Evolutionary conservation across 2,113 vertebrate species (phyloP), one percentile per base, ranked within the genome.

Genomic region (Chaetodon trifascialis): DNA sequence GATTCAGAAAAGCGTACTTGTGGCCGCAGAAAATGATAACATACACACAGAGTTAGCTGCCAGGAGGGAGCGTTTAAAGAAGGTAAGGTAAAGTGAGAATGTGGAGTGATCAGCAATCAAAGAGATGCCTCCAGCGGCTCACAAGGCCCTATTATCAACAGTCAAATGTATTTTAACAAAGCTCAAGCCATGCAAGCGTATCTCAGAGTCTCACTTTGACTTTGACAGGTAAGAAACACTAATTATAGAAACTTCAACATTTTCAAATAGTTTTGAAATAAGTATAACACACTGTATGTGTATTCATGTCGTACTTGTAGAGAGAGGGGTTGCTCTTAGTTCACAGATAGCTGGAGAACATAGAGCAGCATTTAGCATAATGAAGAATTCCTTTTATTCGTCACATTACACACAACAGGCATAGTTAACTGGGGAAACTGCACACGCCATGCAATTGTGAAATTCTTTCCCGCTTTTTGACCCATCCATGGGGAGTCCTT

Each of bases 21-120:
- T 54, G 49, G 25, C 64, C 71, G 67, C 47, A 47, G 10, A 70
- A 47, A 36, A 30, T 66, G 4, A 78, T 25, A 38, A 55, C 19
- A 76, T 23, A 40, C 38, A 58, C 11, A 73, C 79, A 75, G 19
- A 72, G n/a, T 55, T 17, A 77, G 65, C 5, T 34, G 38, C 52
- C 17, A 47, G 15, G 49, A 46, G 15, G 51, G 42, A 71, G 46
- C 21, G 5, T 34, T 54, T 23, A 46, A 25, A 23, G 12, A 51
- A 54, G 23, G 64, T 25, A 52, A 64, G 3, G 23, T 49, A 56
- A 74, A 49, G 21, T 52, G 15, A 44, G 10, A 47, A 47, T 46
- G 16, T 6, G 17, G 38, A 65, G 25, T 11, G 11, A 55, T 69
- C 56, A 30, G 30, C 30, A 19, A 34, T 60, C 54, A 81, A 36